phyloP scores from a whole-genome alignment of 1,140 invertebrate species.

The Cephus cinctus region DNA sequence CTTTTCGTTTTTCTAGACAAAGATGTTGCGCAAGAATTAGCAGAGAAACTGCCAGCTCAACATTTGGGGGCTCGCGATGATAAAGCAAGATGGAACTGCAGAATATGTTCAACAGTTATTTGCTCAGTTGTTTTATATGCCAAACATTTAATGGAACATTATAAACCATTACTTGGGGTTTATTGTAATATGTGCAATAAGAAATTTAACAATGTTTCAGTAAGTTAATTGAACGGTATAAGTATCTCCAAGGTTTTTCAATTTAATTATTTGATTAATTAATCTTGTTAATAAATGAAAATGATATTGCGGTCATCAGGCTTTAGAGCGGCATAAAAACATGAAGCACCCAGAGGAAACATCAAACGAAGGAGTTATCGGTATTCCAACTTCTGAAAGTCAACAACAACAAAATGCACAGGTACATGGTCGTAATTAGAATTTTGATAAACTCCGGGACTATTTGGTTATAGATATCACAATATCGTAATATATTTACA shows the following conservation, averaged over 20 bases:
- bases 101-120: slow-evolving; percentile 14
- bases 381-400: slow-evolving; percentile 16
- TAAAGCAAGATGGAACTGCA: slow-evolving; percentile 23
- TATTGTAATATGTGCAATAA: slow-evolving; percentile 24
- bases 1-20: slow-evolving; percentile 7
- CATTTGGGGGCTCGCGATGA: slow-evolving; percentile 23
- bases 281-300: background rate
- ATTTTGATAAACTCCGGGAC: background rate
- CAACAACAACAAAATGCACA: slow-evolving; percentile 20
- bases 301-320: background rate
- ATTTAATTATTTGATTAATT: background rate
- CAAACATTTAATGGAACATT: slow-evolving; percentile 40
- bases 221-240: slow-evolving; percentile 3
- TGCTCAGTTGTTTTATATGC: slow-evolving; percentile 31
- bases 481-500: slow-evolving; percentile 1
- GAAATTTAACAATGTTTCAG: slow-evolving; percentile 19
- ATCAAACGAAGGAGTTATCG: slow-evolving; percentile 7
- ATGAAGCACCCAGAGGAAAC: slow-evolving; percentile 12
- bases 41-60: slow-evolving; percentile 23
- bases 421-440: no score
- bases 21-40: slow-evolving; percentile 17
- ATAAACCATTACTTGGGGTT: slow-evolving; percentile 25
- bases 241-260: background rate
- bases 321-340: slow-evolving; percentile 18
- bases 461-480: background rate